Percentiles rank a stretch among this genome's conserved stretches.
phyloP scores from a whole-genome alignment of 2,797 vertebrate genomes.

The Stomatorhinus walkeri region DNA sequence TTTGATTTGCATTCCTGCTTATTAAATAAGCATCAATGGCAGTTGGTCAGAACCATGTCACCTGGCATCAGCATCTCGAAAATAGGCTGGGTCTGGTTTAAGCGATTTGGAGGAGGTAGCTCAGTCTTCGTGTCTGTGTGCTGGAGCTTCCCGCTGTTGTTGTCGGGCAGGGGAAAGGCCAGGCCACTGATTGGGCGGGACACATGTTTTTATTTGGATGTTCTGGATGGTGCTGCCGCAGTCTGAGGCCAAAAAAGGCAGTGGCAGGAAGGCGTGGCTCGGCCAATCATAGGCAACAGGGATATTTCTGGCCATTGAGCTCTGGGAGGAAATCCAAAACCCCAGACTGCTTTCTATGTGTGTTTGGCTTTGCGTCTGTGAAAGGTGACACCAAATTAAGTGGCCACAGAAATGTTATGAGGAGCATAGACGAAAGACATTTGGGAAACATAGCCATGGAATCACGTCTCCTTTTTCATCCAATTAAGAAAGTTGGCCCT shows the following conservation, averaged over 20 bases:
- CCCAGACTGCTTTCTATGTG: constrained; percentile 13
- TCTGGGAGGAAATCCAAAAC: constrained; percentile 31
- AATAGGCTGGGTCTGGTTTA: not conserved
- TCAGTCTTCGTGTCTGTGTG: not conserved
- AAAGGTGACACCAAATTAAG: constrained; percentile 37
- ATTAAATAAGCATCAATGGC: constrained; percentile 7
- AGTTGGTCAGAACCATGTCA: not conserved
- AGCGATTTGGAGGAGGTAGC: not conserved
- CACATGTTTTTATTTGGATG: constrained; percentile 31
- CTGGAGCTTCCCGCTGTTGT: constrained; percentile 13
- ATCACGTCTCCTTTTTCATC: constrained; percentile 25
- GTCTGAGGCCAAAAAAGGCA: not conserved
- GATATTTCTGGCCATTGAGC: constrained; percentile 34
- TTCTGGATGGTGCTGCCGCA: not conserved
- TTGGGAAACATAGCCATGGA: constrained; percentile 29
- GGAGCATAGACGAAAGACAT: constrained; percentile 31
- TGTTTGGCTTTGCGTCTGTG: constrained; percentile 42
- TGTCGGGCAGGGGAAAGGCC: not conserved
- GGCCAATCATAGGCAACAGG: constrained; percentile 18
- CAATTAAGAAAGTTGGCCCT: not conserved
- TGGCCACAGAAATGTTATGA: constrained; percentile 34
- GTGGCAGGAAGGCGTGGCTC: not conserved
- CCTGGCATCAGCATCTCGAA: not conserved
- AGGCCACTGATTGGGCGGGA: constrained; percentile 16
- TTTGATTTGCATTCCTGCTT: constrained; percentile 12